These are phyloP conservation scores for Microplitis deprimator DNA, from an alignment of 2,888 invertebrate species.

Conservation along the genomic window DNA sequence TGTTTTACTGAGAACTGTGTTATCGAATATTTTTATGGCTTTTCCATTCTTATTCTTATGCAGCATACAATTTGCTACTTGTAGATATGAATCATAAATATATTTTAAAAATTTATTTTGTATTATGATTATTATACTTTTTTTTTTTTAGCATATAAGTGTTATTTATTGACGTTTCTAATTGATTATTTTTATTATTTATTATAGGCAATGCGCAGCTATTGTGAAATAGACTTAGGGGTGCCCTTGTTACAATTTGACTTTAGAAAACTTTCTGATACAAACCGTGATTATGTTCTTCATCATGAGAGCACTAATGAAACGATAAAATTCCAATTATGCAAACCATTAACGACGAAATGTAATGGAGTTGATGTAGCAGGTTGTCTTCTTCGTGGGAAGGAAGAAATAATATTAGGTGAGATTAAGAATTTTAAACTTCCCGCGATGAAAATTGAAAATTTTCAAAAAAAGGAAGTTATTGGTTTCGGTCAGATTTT, in stretches of 20 bases:
- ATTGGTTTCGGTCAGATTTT: no score
- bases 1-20: background rate
- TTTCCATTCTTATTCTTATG: background rate
- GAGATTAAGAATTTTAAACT: conserved; percentile 22
- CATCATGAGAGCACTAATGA: conserved; percentile 37
- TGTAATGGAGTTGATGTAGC: conserved; percentile 57
- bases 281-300: conserved; percentile 4
- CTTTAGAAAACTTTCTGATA: background rate
- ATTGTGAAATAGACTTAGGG: background rate
- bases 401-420: conserved; percentile 61
- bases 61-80: background rate
- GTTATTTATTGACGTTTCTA: background rate
- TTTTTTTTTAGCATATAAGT: background rate
- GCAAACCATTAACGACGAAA: conserved; percentile 52
- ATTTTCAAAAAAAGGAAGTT: no score
- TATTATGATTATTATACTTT: background rate
- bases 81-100: background rate
- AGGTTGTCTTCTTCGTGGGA: conserved; percentile 56
- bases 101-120: background rate
- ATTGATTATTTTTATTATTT: background rate
- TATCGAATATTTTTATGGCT: background rate
- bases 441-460: no score
- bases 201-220: background rate
- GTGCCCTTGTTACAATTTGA: background rate
- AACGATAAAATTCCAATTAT: conserved; percentile 55